Conservation (phyloP, 2,113 vertebrate genomes). For the Tauraco erythrolophus region DNA sequence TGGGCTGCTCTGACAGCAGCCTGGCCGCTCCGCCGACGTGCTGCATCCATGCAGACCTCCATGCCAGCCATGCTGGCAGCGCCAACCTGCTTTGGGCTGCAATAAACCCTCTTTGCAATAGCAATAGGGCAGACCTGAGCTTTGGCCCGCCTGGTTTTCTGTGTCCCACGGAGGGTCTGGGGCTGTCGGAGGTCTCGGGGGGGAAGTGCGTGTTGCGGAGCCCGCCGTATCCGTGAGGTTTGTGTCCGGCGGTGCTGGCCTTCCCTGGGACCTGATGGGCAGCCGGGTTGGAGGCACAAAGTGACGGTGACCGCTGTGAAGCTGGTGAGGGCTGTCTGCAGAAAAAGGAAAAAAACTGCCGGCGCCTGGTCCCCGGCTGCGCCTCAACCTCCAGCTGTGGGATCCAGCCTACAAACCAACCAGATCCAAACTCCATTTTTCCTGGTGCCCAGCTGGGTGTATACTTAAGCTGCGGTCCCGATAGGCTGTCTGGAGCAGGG, state of each 20-base stretch:
- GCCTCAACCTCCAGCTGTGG: not conserved
- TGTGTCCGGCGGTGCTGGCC: accelerated
- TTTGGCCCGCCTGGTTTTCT: accelerated
- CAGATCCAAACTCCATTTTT: accelerated
- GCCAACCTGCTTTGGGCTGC: accelerated
- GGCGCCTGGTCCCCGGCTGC: accelerated
- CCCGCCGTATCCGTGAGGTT: accelerated
- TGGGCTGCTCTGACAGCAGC: not conserved
- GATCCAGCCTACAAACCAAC: not conserved
- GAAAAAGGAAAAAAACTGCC: not conserved
- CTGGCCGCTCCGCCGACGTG: accelerated
- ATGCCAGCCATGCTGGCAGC: not conserved
- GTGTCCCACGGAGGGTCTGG: accelerated
- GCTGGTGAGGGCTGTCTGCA: not conserved
- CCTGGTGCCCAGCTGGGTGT: not conserved
- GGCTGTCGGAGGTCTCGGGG: accelerated
- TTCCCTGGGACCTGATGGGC: not conserved
- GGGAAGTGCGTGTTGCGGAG: not conserved
- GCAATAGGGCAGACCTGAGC: not conserved
- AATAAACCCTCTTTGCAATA: not conserved
- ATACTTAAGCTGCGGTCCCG: accelerated
- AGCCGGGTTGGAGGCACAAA: not conserved
- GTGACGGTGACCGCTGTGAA: not conserved
- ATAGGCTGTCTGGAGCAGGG: not conserved
- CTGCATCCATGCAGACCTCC: not conserved